Conservation (phyloP, 2,113 vertebrate genomes). For the Fulmarus glacialis region DNA sequence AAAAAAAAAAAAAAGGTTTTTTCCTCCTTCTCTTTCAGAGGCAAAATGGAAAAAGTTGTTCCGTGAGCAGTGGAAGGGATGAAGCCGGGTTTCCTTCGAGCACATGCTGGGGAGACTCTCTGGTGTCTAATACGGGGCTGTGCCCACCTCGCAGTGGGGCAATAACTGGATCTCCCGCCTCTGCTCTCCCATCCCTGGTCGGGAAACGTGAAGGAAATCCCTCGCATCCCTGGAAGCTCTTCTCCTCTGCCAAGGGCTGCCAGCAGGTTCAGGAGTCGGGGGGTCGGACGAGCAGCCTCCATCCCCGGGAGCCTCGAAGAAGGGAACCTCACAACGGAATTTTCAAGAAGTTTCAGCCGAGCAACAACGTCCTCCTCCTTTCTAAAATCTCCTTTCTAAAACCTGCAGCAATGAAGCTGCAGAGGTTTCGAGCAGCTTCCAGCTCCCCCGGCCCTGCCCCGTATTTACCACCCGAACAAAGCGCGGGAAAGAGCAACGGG, state of each 20-base stretch:
- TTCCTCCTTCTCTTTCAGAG: not conserved
- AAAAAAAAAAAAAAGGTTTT: too few species aligned
- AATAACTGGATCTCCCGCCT: not conserved
- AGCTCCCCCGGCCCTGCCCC: not conserved
- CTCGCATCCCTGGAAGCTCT: not conserved
- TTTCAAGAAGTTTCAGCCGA: not conserved
- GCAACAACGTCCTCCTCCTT: not conserved
- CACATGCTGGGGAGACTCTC: not conserved
- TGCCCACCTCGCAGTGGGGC: fast-evolving
- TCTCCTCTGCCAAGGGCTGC: not conserved
- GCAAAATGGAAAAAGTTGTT: not conserved
- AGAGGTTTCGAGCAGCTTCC: not conserved
- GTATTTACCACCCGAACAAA: fast-evolving
- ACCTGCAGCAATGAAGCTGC: fast-evolving
- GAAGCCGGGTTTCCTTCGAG: not conserved
- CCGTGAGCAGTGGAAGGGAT: not conserved
- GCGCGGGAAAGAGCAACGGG: fast-evolving
- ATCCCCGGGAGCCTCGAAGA: not conserved
- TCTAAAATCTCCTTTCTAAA: not conserved
- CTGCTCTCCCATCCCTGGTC: not conserved
- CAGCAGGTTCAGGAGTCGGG: not conserved
- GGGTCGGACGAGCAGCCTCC: fast-evolving
- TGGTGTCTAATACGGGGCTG: not conserved
- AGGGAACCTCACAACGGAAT: not conserved
- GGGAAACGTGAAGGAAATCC: fast-evolving